Evolutionary conservation across 2,888 invertebrate genomes (phyloP).

Genomic region (Xestia ashworthii): DNA sequence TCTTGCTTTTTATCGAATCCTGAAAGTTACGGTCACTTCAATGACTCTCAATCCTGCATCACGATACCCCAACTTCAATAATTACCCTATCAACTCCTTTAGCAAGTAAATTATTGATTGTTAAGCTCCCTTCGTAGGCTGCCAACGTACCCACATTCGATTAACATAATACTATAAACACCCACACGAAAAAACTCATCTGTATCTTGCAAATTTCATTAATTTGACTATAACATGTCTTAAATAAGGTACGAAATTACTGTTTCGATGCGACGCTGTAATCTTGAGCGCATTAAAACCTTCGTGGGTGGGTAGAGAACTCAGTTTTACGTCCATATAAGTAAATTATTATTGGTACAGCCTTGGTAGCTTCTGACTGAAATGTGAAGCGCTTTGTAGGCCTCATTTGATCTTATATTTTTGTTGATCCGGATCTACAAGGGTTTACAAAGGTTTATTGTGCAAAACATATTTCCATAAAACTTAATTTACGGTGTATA

Average conservation of each 20-base stretch:
- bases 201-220: conserved; percentile 68
- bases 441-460: conserved; percentile 38
- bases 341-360: conserved; percentile 65
- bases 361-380: conserved; percentile 64
- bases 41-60: conserved; percentile 17
- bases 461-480: conserved; percentile 18
- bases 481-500: background rate
- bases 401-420: conserved; percentile 54
- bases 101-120: conserved; percentile 55
- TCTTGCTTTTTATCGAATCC: conserved; percentile 29
- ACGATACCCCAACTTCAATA: conserved; percentile 27
- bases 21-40: conserved; percentile 37
- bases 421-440: conserved; percentile 57
- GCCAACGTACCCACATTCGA: conserved; percentile 45
- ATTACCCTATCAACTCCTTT: conserved; percentile 40
- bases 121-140: conserved; percentile 56
- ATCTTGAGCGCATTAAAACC: conserved; percentile 68
- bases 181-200: conserved; percentile 67
- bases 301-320: conserved; percentile 73
- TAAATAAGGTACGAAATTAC: conserved; percentile 70
- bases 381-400: conserved; percentile 54
- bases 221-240: conserved; percentile 69
- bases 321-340: conserved; percentile 64
- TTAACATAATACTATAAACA: conserved; percentile 66
- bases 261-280: conserved; percentile 62